A percentile compares a stretch with the other conserved stretches of the same genome.
phyloP scores from a whole-genome alignment of 2,797 vertebrate species.

The Melanotaenia trifasciata region DNA sequence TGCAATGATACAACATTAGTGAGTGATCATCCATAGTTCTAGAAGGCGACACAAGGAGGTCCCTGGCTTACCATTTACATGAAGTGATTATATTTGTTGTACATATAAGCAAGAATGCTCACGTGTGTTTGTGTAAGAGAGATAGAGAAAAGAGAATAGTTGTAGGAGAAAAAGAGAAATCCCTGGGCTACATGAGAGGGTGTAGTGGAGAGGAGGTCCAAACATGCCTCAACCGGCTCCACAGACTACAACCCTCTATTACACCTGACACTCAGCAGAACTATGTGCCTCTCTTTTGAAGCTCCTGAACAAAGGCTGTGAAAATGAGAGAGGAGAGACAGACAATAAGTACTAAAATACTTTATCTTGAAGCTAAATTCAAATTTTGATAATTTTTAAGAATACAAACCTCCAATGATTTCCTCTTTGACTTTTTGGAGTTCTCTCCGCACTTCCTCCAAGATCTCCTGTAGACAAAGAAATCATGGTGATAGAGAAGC shows the following conservation, averaged over 20 bases:
- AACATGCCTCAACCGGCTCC: slow-evolving; percentile 48
- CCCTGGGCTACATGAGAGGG: slow-evolving; percentile 74
- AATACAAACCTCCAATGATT: slow-evolving; percentile 88
- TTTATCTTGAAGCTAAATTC: not conserved
- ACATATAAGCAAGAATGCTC: slow-evolving; percentile 68
- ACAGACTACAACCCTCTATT: slow-evolving; percentile 63
- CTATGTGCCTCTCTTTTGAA: slow-evolving; percentile 90
- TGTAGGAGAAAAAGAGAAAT: slow-evolving; percentile 67
- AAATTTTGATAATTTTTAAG: not conserved
- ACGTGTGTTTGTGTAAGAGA: slow-evolving; percentile 55
- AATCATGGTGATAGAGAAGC: not conserved
- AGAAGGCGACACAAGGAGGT: slow-evolving; percentile 51
- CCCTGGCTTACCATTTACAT: slow-evolving; percentile 70
- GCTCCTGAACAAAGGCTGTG: slow-evolving; percentile 90
- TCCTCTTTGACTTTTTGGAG: slow-evolving; percentile 95
- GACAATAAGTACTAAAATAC: not conserved
- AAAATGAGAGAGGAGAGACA: slow-evolving; percentile 23
- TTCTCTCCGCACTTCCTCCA: slow-evolving; percentile 92
- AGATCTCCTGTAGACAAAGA: slow-evolving; percentile 85
- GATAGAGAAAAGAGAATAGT: slow-evolving; percentile 52
- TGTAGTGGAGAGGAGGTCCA: slow-evolving; percentile 50
- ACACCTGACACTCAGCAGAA: slow-evolving; percentile 64
- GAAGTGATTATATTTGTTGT: slow-evolving; percentile 65
- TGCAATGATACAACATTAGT: slow-evolving; percentile 25
- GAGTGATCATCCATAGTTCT: slow-evolving; percentile 51